Percentiles rank a stretch among this genome's conserved stretches.
Conservation (phyloP, 2,888 invertebrate species). For the Drosophila percnosoma region DNA sequence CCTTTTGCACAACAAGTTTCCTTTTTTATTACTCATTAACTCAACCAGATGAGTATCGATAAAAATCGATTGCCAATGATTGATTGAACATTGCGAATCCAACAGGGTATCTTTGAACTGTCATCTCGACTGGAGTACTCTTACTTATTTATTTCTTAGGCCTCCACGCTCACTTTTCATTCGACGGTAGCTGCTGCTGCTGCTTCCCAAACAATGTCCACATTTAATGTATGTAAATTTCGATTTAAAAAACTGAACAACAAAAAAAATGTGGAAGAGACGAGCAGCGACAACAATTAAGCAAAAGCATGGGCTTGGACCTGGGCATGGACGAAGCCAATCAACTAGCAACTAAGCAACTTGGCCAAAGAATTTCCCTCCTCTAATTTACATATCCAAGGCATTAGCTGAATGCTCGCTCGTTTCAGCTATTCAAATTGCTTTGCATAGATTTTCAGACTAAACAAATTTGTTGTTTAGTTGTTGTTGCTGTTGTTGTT, state of each 20-base stretch:
- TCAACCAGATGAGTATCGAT: background rate
- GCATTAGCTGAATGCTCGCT: conserved; percentile 73
- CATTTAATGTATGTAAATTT: conserved; percentile 72
- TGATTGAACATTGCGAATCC: background rate
- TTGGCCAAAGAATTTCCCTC: conserved; percentile 64
- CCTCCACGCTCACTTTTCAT: conserved; percentile 68
- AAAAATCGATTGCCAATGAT: background rate
- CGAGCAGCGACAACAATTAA: conserved; percentile 63
- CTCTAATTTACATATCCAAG: conserved; percentile 73
- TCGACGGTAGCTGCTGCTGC: conserved; percentile 44
- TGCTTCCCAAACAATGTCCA: conserved; percentile 34
- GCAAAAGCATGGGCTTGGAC: conserved; percentile 21
- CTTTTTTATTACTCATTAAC: background rate
- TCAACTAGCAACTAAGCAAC: conserved; percentile 53
- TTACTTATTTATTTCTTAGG: conserved; percentile 4
- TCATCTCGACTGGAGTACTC: background rate
- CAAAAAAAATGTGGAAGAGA: background rate
- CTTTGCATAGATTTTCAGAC: conserved; percentile 73
- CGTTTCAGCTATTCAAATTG: conserved; percentile 55
- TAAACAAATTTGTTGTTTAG: conserved; percentile 50
- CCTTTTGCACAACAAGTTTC: background rate
- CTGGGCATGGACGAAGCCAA: conserved; percentile 49
- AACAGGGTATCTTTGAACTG: background rate
- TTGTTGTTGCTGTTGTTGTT: conserved; percentile 12
- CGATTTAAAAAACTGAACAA: background rate